Evolutionary conservation across 2,888 invertebrate genomes (phyloP).

Genomic region (Dinocampus coccinellae): DNA sequence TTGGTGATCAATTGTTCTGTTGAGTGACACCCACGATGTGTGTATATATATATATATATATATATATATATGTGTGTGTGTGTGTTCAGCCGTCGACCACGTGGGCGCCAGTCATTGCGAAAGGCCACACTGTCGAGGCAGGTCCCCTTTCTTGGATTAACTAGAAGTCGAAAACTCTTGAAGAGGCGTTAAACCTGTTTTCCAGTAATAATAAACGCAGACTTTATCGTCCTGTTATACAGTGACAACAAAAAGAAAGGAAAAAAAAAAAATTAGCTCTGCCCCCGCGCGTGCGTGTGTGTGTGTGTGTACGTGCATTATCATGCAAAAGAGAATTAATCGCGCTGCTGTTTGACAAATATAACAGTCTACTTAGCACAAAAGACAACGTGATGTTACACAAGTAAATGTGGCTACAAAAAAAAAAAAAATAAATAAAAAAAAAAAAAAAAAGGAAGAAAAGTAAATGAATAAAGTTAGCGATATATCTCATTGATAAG

Average conservation of each 20-base stretch:
- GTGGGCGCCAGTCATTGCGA: constrained; percentile 43
- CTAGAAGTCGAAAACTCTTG: constrained; percentile 17
- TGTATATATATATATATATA: not conserved
- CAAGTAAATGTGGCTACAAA: not conserved
- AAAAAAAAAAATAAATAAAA: not conserved
- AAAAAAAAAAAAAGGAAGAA: not conserved
- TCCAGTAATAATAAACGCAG: not conserved
- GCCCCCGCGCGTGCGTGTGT: not conserved
- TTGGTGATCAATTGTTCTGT: constrained; percentile 2
- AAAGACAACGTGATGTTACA: not conserved
- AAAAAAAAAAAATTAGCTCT: too few species aligned
- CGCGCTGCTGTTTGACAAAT: not conserved
- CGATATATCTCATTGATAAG: too few species aligned
- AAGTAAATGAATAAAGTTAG: too few species aligned
- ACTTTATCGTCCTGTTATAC: not conserved
- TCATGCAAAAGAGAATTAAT: not conserved
- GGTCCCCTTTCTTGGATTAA: not conserved
- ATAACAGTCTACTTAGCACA: not conserved
- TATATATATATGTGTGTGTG: not conserved
- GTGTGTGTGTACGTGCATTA: not conserved
- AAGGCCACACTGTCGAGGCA: constrained; percentile 14
- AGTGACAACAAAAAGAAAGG: not conserved
- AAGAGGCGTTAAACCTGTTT: constrained; percentile 24
- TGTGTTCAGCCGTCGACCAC: constrained; percentile 31
- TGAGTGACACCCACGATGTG: not conserved